These are phyloP conservation scores for Gyrodactylus salaris DNA, from an alignment of 1,140 invertebrate species.

Conservation along the genomic window DNA sequence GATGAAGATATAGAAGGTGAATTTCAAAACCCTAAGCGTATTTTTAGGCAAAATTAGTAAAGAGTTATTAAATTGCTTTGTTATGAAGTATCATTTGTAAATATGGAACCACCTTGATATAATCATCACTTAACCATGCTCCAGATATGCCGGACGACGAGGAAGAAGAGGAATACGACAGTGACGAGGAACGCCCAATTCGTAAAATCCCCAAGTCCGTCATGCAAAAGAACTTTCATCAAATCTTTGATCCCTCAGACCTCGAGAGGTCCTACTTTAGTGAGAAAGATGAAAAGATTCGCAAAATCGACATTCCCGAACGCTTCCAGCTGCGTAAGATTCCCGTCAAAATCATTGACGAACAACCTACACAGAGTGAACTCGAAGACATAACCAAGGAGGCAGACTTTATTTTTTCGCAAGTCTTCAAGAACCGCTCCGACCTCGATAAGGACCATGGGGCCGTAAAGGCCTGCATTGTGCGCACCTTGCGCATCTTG, in stretches of 20 bases:
- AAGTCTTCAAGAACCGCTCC: not conserved
- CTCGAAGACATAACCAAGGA: not conserved
- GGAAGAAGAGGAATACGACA: constrained; percentile 22
- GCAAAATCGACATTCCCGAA: constrained; percentile 22
- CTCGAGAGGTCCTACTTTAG: constrained; percentile 76
- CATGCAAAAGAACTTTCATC: constrained; percentile 5
- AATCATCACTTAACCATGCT: not conserved
- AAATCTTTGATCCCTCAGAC: constrained; percentile 76
- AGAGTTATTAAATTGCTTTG: constrained; percentile 3
- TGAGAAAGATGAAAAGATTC: constrained; percentile 53
- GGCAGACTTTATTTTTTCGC: not conserved
- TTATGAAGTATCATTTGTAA: not conserved
- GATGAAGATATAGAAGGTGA: constrained; percentile 33
- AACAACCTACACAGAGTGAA: not conserved
- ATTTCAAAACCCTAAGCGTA: too few relatives aligned
- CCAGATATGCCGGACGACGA: constrained; percentile 7
- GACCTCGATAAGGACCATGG: not conserved
- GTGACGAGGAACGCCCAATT: constrained; percentile 19
- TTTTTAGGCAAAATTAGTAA: constrained; percentile 8
- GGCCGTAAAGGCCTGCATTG: not conserved
- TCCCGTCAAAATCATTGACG: not conserved
- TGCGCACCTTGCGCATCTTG: not conserved
- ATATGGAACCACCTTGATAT: not conserved
- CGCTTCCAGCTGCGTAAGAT: constrained; percentile 29
- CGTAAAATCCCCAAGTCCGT: constrained; percentile 31